These are phyloP conservation scores for Notarius lentiginosus DNA, from an alignment of 2,113 vertebrate species.

Conservation along the genomic window DNA sequence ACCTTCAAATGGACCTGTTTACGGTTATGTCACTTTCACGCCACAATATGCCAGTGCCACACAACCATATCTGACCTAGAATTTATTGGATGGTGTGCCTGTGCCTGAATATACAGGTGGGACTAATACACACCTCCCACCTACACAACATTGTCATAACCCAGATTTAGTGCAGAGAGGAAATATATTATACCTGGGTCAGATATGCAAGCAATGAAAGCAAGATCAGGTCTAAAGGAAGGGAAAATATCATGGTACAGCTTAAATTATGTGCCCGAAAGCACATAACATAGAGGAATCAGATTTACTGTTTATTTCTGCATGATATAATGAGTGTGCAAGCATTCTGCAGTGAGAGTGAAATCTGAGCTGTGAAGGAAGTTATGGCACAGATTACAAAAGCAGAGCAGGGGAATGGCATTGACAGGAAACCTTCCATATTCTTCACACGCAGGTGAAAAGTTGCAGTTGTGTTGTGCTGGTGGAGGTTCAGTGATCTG, in stretches of 20 bases:
- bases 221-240: neutral
- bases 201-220: conserved; percentile 12
- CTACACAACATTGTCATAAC: conserved; percentile 3
- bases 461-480: conserved; percentile 5
- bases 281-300: neutral
- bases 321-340: neutral
- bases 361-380: neutral
- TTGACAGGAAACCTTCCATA: neutral
- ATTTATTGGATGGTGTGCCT: neutral
- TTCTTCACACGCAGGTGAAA: neutral
- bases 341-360: neutral
- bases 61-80: neutral
- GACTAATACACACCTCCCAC: neutral
- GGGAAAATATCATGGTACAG: neutral
- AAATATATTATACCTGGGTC: neutral
- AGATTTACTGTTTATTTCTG: conserved; percentile 8
- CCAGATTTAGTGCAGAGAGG: conserved; percentile 12
- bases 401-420: neutral
- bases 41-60: neutral
- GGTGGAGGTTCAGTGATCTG: neutral
- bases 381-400: neutral
- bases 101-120: neutral
- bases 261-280: neutral
- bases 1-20: neutral
- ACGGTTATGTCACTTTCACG: neutral